Percentiles rank a stretch among this genome's conserved stretches.
These are phyloP conservation scores for Thamnophis sirtalis DNA, from an alignment of 2,113 vertebrate species.

Conservation along the genomic window DNA sequence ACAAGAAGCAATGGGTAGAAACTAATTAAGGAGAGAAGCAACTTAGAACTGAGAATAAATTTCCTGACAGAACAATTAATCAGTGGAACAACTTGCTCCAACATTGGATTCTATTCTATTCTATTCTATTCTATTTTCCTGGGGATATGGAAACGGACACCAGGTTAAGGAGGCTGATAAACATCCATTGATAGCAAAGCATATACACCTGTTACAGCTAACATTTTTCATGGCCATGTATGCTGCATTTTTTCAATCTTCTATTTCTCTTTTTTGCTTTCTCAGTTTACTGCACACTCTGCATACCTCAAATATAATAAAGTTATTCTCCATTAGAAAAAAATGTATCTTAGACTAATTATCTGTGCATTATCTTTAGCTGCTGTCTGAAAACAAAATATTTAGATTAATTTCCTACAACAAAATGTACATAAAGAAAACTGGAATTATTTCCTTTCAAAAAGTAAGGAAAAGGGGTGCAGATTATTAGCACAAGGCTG, in stretches of 20 bases:
- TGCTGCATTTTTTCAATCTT: slow-evolving; percentile 54
- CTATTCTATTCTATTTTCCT: background rate
- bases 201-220: background rate
- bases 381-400: slow-evolving; percentile 29
- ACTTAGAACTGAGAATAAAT: no score
- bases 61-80: no score
- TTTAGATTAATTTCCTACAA: slow-evolving; percentile 37
- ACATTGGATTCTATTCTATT: no score
- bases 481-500: slow-evolving; percentile 32
- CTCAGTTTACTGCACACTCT: slow-evolving; percentile 58
- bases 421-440: background rate
- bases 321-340: slow-evolving; percentile 61
- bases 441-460: background rate
- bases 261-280: slow-evolving; percentile 54
- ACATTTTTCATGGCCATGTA: slow-evolving; percentile 58
- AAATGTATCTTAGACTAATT: slow-evolving; percentile 53
- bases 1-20: no score
- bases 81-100: no score
- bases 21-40: no score
- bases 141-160: background rate
- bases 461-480: background rate
- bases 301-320: slow-evolving; percentile 44
- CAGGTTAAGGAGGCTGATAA: background rate
- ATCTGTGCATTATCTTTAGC: slow-evolving; percentile 53
- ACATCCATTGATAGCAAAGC: background rate